phyloP scores from a whole-genome alignment of 1,140 invertebrate genomes.

The Cryptotermes secundus region DNA sequence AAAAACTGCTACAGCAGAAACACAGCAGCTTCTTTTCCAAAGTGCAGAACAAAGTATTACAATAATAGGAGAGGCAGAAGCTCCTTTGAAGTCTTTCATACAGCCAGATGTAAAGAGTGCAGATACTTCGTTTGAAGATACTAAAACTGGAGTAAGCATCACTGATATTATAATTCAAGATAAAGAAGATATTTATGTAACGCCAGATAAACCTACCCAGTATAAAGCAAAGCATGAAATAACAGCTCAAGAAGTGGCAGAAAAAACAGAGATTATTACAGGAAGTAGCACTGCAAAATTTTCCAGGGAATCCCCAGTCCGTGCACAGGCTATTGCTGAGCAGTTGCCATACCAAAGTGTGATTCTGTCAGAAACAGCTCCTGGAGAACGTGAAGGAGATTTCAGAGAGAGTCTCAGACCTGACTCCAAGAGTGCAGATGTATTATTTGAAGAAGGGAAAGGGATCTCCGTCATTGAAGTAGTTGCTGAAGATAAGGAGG shows the following conservation, averaged over 20 bases:
- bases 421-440: conserved; percentile 38
- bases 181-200: conserved; percentile 45
- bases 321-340: conserved; percentile 43
- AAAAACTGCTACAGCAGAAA: conserved; percentile 36
- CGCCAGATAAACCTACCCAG: conserved; percentile 36
- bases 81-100: conserved; percentile 39
- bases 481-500: conserved; percentile 40
- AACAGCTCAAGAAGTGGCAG: conserved; percentile 50
- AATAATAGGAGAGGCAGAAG: conserved; percentile 32
- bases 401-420: conserved; percentile 36
- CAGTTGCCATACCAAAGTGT: conserved; percentile 39
- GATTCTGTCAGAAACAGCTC: conserved; percentile 37
- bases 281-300: background rate
- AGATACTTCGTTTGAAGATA: conserved; percentile 39
- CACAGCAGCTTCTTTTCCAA: conserved; percentile 42
- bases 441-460: conserved; percentile 41
- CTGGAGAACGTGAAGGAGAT: conserved; percentile 40
- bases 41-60: conserved; percentile 39
- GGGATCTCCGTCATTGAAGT: conserved; percentile 42
- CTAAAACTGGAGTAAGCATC: conserved; percentile 47
- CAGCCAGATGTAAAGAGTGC: conserved; percentile 46
- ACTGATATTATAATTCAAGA: conserved; percentile 49
- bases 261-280: conserved; percentile 46
- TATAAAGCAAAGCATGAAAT: conserved; percentile 43
- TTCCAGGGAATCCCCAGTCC: conserved; percentile 8